These are phyloP conservation scores for Drosophila burlai DNA, from an alignment of 1,140 invertebrate genomes.

Conservation along the genomic window DNA sequence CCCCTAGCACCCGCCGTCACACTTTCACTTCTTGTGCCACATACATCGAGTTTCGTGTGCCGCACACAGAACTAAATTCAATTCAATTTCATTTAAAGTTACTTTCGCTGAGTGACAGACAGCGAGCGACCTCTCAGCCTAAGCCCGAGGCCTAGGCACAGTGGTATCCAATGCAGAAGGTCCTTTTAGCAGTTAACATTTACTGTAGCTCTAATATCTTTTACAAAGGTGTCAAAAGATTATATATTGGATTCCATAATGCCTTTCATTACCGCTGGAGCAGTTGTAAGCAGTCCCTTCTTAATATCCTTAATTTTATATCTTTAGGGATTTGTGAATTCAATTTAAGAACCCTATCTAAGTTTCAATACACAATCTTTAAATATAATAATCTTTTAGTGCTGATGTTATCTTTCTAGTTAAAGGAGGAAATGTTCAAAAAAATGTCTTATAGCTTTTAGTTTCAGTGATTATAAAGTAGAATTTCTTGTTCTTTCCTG, in stretches of 20 bases:
- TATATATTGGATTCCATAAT: background rate
- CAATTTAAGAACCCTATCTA: no score
- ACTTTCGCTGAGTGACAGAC: conserved; percentile 82
- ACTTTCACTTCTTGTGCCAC: conserved; percentile 62
- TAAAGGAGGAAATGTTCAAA: background rate
- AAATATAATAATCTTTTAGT: background rate
- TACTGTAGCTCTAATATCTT: no score
- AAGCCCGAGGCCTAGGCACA: conserved; percentile 33
- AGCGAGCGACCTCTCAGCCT: conserved; percentile 64
- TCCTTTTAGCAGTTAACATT: background rate
- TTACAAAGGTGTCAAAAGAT: background rate
- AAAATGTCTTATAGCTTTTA: background rate
- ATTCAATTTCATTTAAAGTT: conserved; percentile 84
- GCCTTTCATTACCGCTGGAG: background rate
- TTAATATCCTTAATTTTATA: no score
- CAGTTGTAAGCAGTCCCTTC: no score
- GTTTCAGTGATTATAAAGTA: background rate
- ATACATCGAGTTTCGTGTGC: conserved; percentile 66
- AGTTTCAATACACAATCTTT: no score
- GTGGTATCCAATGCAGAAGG: conserved; percentile 21
- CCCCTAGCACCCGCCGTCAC: conserved; percentile 33
- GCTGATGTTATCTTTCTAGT: no score
- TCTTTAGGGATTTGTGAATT: no score
- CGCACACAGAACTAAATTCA: conserved; percentile 82
- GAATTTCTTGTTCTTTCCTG: background rate